Evolutionary conservation across 2,113 vertebrate genomes (phyloP).

Genomic region (Festucalex cinctus): DNA sequence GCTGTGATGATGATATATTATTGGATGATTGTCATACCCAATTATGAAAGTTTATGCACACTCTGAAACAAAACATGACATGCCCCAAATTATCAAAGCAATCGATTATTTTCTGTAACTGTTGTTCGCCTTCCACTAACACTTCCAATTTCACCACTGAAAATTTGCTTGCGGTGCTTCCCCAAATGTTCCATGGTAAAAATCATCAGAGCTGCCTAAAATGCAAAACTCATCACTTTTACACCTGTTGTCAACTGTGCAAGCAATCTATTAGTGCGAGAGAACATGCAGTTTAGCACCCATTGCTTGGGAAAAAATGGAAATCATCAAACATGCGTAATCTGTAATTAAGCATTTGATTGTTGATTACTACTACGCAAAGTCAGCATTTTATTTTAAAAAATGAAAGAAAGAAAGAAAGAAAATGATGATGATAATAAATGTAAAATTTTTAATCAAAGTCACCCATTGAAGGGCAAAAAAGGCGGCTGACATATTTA

Average conservation of each 20-base stretch:
- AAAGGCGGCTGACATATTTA: too few relatives aligned
- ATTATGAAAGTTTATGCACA: too few relatives aligned
- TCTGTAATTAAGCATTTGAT: not conserved
- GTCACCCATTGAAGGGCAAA: not conserved
- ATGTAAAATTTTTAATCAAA: not conserved
- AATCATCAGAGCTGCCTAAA: not conserved
- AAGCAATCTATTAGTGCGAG: not conserved
- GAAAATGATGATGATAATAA: not conserved
- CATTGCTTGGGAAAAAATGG: not conserved
- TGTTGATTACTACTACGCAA: not conserved
- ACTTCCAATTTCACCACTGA: not conserved
- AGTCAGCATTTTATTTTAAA: not conserved
- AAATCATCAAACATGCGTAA: not conserved
- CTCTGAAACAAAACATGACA: too few relatives aligned
- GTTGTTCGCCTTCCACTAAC: not conserved
- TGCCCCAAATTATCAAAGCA: too few relatives aligned
- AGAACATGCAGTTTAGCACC: not conserved
- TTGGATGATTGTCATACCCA: too few relatives aligned
- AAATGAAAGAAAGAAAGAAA: not conserved
- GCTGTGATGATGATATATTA: not conserved
- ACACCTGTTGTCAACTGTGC: not conserved
- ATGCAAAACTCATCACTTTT: not conserved
- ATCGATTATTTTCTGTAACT: too few relatives aligned
- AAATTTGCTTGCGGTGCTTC: not conserved
- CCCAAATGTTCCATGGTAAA: not conserved